Conservation (phyloP, 2,113 vertebrate genomes). For the Campylomormyrus tamandua region DNA sequence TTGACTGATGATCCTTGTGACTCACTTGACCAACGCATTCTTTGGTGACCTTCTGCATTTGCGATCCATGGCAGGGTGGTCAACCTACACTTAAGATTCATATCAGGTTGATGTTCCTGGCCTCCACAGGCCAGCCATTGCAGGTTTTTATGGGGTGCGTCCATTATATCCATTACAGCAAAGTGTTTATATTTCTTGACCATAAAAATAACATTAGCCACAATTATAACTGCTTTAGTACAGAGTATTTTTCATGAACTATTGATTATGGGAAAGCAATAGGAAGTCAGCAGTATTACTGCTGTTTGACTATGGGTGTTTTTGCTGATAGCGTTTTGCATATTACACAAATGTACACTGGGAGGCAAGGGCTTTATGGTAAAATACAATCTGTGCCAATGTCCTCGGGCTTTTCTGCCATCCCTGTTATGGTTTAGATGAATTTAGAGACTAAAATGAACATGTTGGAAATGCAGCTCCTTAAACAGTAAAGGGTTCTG, state of each 20-base stretch:
- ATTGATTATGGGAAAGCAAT: slow-evolving; percentile 4
- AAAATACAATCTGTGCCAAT: background rate
- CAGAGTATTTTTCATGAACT: background rate
- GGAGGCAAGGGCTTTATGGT: background rate
- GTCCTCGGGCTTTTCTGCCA: background rate
- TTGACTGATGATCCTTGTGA: background rate
- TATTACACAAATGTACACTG: background rate
- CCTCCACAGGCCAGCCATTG: slow-evolving; percentile 16
- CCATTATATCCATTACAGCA: slow-evolving; percentile 25
- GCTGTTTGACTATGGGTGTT: background rate
- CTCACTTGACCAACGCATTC: background rate
- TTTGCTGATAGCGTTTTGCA: background rate
- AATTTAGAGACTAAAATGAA: background rate
- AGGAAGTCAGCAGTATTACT: background rate
- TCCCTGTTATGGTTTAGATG: background rate
- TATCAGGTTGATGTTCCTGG: slow-evolving; percentile 1
- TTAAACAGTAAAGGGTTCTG: background rate
- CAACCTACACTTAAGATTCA: slow-evolving; percentile 22
- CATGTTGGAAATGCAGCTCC: background rate
- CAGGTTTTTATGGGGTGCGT: slow-evolving; percentile 4
- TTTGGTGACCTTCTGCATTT: slow-evolving; percentile 17
- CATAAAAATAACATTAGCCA: slow-evolving; percentile 23
- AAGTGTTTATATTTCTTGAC: slow-evolving; percentile 21
- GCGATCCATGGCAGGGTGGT: background rate
- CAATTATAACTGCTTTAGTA: slow-evolving; percentile 9